Base-by-base conservation (phyloP, 2,888 invertebrate species). In the Dasysyrphus tricinctus region DNA sequence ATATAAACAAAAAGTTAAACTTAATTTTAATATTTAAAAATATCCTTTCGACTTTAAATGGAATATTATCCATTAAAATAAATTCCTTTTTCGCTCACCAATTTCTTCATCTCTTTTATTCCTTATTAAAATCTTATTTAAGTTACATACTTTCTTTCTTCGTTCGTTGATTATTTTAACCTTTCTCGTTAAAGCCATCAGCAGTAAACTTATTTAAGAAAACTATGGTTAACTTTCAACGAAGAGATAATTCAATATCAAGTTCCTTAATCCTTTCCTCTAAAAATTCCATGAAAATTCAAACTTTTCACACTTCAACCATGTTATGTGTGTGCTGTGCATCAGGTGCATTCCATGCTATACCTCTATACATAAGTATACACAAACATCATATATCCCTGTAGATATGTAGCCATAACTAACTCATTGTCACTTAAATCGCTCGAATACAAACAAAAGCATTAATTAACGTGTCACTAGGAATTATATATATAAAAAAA, bases 401-500 rank as follows among this genome's bases (percentile, higher is more conserved):
- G 44, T 1, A 24, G 1, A 24, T 24, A 3, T 24, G 3, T 24
- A 24, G 24, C 39, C 54, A 69, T 69, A 54, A 69, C 69, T 39
- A 39, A 51, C 54, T 69, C 54, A 54, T 54, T 69, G 42, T 59
- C 59, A 61, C 70, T 61, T 70, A 61, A 34, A 51, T 54, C 34
- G 39, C 59, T 34, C 12, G 59, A 67, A 74, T 69, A 67, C 80
- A 80, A 80, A 74, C 56, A 80, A 59, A 67, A 80, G 42, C 49
- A 69, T 80, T 74, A 80, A 80, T 80, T 80, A 80, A 80, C 67
- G 67, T 59, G 44, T 42, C 63, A 57, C 44, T 39, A 54, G 67
- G 51, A 69, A 69, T 69, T 69, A 69, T 69, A 69, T 8, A 51
- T 24, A 34, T 8, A 67, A 49, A 51, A 37, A 67, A 51, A 44